Percentiles rank a stretch among this genome's conserved stretches.
These are phyloP conservation scores for Squalus acanthias DNA, from an alignment of 2,797 vertebrate genomes.

Conservation along the genomic window DNA sequence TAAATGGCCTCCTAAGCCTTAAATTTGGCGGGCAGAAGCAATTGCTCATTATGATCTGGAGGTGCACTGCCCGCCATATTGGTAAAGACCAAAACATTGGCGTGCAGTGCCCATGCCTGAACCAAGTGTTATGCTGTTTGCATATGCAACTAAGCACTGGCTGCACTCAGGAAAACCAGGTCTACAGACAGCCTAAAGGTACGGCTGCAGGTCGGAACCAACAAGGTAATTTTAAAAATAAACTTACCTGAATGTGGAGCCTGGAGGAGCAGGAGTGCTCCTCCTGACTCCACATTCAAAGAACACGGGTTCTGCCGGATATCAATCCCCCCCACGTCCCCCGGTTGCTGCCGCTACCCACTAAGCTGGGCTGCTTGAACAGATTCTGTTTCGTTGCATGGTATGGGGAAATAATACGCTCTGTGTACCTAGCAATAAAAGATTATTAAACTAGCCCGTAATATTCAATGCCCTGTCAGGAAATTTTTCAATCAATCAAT, in stretches of 20 bases:
- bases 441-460: not conserved
- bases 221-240: not conserved
- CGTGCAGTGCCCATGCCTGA: not conserved
- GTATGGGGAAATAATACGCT: not conserved
- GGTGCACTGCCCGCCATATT: too few relatives aligned
- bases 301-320: too few relatives aligned
- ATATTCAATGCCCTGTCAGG: not conserved
- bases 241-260: not conserved
- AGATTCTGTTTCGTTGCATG: not conserved
- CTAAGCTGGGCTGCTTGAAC: not conserved
- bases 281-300: not conserved
- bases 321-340: not conserved
- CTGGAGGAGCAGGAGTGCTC: not conserved
- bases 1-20: not conserved
- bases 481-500: not conserved
- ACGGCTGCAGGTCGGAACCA: not conserved
- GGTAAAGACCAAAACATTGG: not conserved
- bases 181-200: not conserved
- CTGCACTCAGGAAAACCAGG: not conserved
- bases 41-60: not conserved
- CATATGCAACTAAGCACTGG: not conserved
- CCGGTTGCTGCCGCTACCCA: not conserved
- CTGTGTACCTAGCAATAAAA: not conserved
- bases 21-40: not conserved
- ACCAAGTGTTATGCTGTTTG: not conserved